phyloP scores from a whole-genome alignment of 2,888 invertebrate genomes.

The Idaea straminata region DNA sequence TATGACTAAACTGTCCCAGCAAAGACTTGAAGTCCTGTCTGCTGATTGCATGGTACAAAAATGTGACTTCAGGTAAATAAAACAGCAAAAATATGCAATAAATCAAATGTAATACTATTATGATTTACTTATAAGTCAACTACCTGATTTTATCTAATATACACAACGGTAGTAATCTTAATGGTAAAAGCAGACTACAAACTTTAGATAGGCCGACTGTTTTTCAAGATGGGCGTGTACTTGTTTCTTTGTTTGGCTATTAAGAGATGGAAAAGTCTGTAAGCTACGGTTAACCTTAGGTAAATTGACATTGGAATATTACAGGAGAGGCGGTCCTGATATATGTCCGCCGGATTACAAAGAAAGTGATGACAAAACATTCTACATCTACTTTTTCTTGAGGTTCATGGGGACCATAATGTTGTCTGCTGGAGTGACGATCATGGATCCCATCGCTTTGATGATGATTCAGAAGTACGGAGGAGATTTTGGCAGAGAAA shows the following conservation, averaged over 20 bases:
- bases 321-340: constrained; percentile 85
- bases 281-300: constrained; percentile 15
- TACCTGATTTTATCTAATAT: constrained; percentile 45
- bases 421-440: constrained; percentile 91
- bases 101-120: constrained; percentile 34
- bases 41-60: constrained; percentile 88
- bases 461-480: constrained; percentile 92
- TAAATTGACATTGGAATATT: constrained; percentile 60
- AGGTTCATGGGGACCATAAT: constrained; percentile 90
- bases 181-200: not conserved
- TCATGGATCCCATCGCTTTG: constrained; percentile 93
- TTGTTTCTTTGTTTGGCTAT: not conserved
- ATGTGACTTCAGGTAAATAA: constrained; percentile 83
- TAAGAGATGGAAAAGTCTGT: not conserved
- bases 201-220: not conserved
- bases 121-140: constrained; percentile 40
- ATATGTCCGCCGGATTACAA: constrained; percentile 90
- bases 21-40: constrained; percentile 80
- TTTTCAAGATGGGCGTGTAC: not conserved
- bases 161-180: constrained; percentile 42
- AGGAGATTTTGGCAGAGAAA: constrained; percentile 90
- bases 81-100: constrained; percentile 20
- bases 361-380: constrained; percentile 87
- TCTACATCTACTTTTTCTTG: constrained; percentile 90
- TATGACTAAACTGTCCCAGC: constrained; percentile 79